Evolutionary conservation across 2,797 vertebrate genomes (phyloP).

Genomic region (Aldrovandia affinis): DNA sequence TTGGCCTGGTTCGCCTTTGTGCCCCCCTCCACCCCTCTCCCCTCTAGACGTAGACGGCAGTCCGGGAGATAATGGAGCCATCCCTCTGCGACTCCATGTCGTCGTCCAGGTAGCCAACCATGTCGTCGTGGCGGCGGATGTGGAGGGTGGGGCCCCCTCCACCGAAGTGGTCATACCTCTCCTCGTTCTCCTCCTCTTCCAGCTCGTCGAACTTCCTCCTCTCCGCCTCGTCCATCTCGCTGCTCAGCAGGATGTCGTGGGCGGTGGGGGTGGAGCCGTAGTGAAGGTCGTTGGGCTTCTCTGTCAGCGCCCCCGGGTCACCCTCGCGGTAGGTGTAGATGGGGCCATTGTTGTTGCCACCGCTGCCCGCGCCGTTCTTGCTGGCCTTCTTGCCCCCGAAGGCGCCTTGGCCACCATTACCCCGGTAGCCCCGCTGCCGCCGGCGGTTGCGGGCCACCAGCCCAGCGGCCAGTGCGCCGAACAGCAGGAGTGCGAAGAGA

Average conservation of each 20-base stretch:
- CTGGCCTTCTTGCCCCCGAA: slow-evolving; percentile 79
- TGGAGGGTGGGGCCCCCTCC: slow-evolving; percentile 78
- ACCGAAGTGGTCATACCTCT: slow-evolving; percentile 75
- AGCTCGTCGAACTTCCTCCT: slow-evolving; percentile 79
- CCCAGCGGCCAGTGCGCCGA: slow-evolving; percentile 74
- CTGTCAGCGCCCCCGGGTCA: slow-evolving; percentile 66
- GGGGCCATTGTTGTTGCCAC: slow-evolving; percentile 73
- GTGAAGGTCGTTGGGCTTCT: slow-evolving; percentile 72
- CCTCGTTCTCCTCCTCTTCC: slow-evolving; percentile 73
- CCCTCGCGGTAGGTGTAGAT: slow-evolving; percentile 74
- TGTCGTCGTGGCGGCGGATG: slow-evolving; percentile 69
- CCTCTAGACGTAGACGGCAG: slow-evolving; percentile 85
- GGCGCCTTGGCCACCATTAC: slow-evolving; percentile 64
- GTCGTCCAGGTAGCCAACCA: slow-evolving; percentile 72
- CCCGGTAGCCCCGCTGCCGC: slow-evolving; percentile 74
- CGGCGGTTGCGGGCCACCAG: slow-evolving; percentile 77
- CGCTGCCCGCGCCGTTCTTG: slow-evolving; percentile 67
- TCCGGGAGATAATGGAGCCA: slow-evolving; percentile 88
- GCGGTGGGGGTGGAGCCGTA: slow-evolving; percentile 68
- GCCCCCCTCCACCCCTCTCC: slow-evolving; percentile 54
- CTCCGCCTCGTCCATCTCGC: slow-evolving; percentile 74
- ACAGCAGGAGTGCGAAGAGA: slow-evolving; percentile 80
- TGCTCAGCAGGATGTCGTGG: slow-evolving; percentile 76
- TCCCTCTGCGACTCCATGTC: slow-evolving; percentile 93
- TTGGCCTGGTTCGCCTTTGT: background rate